Evolutionary conservation across 2,888 invertebrate genomes (phyloP), one percentile per base, ranked within the genome.

Genomic region (Teinopalpus imperialis): DNA sequence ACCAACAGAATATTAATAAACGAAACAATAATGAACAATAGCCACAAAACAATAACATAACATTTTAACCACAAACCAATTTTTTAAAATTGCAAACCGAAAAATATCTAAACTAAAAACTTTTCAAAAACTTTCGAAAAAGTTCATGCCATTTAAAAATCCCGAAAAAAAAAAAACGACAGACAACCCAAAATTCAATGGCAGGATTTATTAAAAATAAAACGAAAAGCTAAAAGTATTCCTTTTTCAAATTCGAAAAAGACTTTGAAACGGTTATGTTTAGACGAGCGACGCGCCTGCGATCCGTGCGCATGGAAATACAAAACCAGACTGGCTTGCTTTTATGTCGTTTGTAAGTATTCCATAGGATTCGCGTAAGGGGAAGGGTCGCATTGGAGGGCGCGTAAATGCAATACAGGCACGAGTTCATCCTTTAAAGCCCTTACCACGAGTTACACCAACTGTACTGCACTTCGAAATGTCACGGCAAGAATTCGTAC

Each of bases 251-350:
- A 72, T 70, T 78, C 80, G 80, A 71, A 76, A 71, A 21, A 69
- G 66, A 73, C 68, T 74, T 67, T 65, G 63, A 50, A 53, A 55
- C 59, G 57, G 59, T 63, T 62, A 56, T 63, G 64, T 61, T 59
- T 59, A 60, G 61, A 57, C 64, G 67, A 55, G 57, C 66, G 67
- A 54, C 74, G 82, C 76, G 78, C 68, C 63, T 69, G 67, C 73
- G 79, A 70, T 66, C 82, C 81, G 82, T 73, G 85, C 87, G 77
- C 78, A 69, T 73, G 69, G 82, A 71, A 78, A 77, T 63, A 74
- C 83, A 79, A 81, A 85, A 86, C 82, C 87, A 86, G 87, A 88
- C 87, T 87, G 87, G 79, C 85, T 80, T 72, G 81, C 56, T 59
- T 53, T 55, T 67, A 77, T 78, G 78, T 80, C 81, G 76, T 74